Percentiles rank a stretch among this genome's conserved stretches.
Conservation (phyloP, 23 tunicate genomes). For the Styela clava region DNA sequence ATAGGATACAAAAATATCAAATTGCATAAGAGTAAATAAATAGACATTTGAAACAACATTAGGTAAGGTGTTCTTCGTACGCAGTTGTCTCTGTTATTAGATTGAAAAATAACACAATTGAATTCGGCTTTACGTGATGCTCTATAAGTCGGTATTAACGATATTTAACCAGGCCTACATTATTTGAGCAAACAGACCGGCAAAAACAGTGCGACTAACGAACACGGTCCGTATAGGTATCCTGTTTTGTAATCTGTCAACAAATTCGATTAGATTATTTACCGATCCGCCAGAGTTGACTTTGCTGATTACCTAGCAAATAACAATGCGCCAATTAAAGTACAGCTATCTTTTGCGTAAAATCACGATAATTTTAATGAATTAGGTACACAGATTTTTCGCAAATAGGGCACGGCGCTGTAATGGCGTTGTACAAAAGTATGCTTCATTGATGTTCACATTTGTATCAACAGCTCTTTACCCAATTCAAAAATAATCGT, state of each 20-base stretch:
- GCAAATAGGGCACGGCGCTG: neutral
- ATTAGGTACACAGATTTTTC: neutral
- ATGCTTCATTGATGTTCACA: no score
- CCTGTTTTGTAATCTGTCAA: slow-evolving; percentile 9
- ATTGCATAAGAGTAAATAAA: no score
- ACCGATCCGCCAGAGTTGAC: slow-evolving; percentile 11
- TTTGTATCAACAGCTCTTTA: no score
- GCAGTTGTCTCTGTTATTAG: no score
- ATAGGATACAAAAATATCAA: no score
- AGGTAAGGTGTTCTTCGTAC: no score
- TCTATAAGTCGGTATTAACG: slow-evolving; percentile 25
- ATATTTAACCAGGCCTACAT: slow-evolving; percentile 16
- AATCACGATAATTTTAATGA: neutral
- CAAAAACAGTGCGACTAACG: slow-evolving; percentile 1
- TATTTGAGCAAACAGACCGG: slow-evolving; percentile 16
- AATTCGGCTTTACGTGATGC: neutral
- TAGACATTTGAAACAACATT: no score
- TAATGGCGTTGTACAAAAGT: neutral
- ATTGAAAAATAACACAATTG: neutral
- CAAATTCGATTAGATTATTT: slow-evolving; percentile 27
- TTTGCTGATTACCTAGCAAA: slow-evolving; percentile 20
- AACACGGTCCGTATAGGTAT: slow-evolving; percentile 6
- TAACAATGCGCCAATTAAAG: slow-evolving; percentile 1
- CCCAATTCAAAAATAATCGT: no score
- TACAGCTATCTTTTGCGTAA: neutral